phyloP scores from a whole-genome alignment of 1,140 invertebrate species.

The Drosophila bipectinata region DNA sequence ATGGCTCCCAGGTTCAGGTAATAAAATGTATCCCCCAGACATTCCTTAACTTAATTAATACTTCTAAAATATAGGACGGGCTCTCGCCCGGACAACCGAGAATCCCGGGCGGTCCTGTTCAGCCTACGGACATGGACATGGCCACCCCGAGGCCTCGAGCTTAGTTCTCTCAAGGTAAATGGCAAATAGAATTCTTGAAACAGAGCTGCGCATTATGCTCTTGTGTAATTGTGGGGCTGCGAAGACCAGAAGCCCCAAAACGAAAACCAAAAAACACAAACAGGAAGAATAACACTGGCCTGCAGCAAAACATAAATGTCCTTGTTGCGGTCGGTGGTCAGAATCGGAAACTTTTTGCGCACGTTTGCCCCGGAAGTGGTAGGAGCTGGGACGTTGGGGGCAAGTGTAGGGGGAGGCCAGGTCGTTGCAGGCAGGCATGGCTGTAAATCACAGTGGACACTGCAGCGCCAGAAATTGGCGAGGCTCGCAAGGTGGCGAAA shows the following conservation, averaged over 20 bases:
- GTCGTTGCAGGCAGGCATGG: slow-evolving; percentile 64
- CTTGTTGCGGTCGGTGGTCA: slow-evolving; percentile 68
- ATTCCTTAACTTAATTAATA: slow-evolving; percentile 37
- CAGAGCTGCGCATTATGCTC: slow-evolving; percentile 57
- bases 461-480: slow-evolving; percentile 52
- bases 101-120: slow-evolving; percentile 8
- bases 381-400: too few relatives aligned
- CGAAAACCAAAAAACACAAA: slow-evolving; percentile 12
- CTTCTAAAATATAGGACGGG: slow-evolving; percentile 8
- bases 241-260: slow-evolving; percentile 24
- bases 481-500: slow-evolving; percentile 39
- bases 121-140: slow-evolving; percentile 55
- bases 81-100: too few relatives aligned
- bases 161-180: slow-evolving; percentile 41
- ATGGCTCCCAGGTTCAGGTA: background rate
- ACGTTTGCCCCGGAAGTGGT: slow-evolving; percentile 43
- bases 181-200: slow-evolving; percentile 56
- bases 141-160: slow-evolving; percentile 14
- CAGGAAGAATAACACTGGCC: slow-evolving; percentile 53
- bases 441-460: slow-evolving; percentile 61
- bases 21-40: slow-evolving; percentile 20
- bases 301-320: slow-evolving; percentile 76
- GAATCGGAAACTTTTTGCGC: slow-evolving; percentile 67
- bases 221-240: slow-evolving; percentile 69
- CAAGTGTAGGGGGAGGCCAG: slow-evolving; percentile 27